These are phyloP conservation scores for Nymphicus hollandicus DNA, from an alignment of 2,113 vertebrate genomes.

Conservation along the genomic window DNA sequence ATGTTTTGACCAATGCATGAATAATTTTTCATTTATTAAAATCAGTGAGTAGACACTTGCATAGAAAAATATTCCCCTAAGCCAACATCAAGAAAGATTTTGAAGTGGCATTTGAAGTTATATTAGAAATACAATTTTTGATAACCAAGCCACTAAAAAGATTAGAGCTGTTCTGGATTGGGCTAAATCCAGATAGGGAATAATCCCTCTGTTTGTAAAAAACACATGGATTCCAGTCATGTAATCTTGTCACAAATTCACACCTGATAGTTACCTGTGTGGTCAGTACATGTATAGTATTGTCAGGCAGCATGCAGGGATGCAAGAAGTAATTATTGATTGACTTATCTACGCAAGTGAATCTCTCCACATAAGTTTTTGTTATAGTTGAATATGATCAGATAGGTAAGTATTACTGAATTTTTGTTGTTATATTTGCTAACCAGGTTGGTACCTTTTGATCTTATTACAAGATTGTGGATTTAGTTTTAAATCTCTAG, in stretches of 20 bases:
- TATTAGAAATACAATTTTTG: not conserved
- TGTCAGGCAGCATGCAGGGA: not conserved
- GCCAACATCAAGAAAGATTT: not conserved
- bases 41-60: not conserved
- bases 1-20: not conserved
- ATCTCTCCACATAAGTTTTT: not conserved
- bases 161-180: not conserved
- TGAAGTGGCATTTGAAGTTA: not conserved
- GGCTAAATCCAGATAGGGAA: not conserved
- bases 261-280: not conserved
- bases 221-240: not conserved
- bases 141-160: not conserved
- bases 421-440: not conserved
- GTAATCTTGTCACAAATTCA: not conserved
- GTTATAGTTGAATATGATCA: not conserved
- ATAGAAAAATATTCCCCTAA: not conserved
- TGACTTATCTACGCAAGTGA: not conserved
- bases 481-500: not conserved
- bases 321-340: not conserved
- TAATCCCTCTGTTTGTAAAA: not conserved
- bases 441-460: not conserved
- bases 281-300: not conserved
- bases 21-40: not conserved
- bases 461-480: not conserved
- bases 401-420: not conserved